Conservation (phyloP, 2,888 invertebrate genomes). For the Synanthedon formicaeformis region DNA sequence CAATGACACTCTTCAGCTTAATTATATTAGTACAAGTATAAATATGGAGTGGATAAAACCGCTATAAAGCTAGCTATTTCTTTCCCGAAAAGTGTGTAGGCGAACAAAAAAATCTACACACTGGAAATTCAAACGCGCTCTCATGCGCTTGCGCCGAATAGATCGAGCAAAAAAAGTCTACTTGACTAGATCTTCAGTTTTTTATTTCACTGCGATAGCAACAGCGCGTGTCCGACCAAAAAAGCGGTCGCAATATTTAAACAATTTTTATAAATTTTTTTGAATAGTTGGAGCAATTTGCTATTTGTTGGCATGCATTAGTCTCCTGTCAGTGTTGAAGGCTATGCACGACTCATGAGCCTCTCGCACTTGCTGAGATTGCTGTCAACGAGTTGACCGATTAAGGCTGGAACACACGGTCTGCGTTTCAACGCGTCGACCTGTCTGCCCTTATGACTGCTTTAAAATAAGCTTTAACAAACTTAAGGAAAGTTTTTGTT, state of each 20-base stretch:
- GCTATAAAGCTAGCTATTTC: no score
- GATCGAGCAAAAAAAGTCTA: neutral
- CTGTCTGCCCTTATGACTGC: no score
- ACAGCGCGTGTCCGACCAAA: neutral
- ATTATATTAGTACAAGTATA: no score
- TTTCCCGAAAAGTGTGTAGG: no score
- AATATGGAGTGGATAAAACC: no score
- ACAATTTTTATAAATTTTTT: conserved; percentile 3
- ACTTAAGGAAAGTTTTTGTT: no score
- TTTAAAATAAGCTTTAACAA: no score
- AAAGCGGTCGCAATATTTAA: neutral
- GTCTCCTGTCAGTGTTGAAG: conserved; percentile 44
- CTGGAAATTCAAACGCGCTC: no score
- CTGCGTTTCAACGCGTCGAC: no score
- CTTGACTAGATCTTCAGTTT: neutral
- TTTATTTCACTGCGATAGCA: neutral
- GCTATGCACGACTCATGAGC: conserved; percentile 27
- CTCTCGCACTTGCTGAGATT: conserved; percentile 20
- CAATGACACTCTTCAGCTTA: no score
- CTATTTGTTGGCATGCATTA: conserved; percentile 44
- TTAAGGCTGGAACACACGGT: no score
- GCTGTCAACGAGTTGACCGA: conserved; percentile 36
- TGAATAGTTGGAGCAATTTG: conserved; percentile 7
- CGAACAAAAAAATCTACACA: no score
- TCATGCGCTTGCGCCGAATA: neutral